Conservation (phyloP, 2,797 vertebrate genomes). For the Microhierax caerulescens region DNA sequence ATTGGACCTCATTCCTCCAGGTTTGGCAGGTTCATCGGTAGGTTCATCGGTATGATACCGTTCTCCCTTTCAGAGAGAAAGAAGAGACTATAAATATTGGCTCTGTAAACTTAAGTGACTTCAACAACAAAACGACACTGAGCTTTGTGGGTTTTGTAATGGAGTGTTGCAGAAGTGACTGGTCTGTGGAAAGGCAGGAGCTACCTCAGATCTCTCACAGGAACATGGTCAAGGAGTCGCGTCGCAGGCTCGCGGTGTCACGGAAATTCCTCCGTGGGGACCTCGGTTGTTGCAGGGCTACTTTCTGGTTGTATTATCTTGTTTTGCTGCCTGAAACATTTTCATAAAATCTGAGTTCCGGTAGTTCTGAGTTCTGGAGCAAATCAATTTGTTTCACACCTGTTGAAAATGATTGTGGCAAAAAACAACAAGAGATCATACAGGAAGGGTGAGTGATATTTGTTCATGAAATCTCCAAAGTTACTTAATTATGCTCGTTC, state of each 20-base stretch:
- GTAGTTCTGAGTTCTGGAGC: background rate
- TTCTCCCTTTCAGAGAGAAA: background rate
- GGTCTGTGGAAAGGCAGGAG: background rate
- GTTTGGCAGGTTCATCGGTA: background rate
- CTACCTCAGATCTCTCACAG: background rate
- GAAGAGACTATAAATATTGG: background rate
- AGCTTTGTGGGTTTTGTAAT: background rate
- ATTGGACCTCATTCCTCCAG: background rate
- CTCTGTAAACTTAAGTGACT: background rate
- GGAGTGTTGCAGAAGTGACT: background rate
- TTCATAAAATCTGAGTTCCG: background rate
- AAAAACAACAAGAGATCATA: background rate
- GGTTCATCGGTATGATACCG: background rate
- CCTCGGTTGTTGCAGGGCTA: background rate
- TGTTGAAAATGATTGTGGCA: background rate
- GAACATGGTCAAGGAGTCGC: accelerated
- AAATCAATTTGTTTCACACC: background rate
- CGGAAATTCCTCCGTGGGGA: background rate
- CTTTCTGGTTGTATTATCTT: background rate
- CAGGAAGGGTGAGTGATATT: background rate
- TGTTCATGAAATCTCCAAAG: background rate
- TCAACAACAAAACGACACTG: background rate
- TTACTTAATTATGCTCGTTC: background rate
- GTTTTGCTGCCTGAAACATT: background rate
- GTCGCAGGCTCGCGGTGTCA: background rate